These are phyloP conservation scores for Euproctis similis DNA, from an alignment of 2,888 invertebrate genomes.

Conservation along the genomic window DNA sequence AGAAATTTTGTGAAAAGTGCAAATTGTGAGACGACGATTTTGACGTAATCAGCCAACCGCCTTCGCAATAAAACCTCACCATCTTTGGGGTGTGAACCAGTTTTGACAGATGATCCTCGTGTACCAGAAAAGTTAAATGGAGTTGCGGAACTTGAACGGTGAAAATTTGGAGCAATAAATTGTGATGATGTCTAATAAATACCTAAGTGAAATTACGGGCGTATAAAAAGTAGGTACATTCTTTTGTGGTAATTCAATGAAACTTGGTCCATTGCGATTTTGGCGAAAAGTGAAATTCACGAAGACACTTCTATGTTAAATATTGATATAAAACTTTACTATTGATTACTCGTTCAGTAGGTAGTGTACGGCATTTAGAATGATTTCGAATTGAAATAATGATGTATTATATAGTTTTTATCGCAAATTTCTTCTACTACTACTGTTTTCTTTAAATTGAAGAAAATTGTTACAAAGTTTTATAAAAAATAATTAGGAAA, in stretches of 20 bases:
- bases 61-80: constrained; percentile 8
- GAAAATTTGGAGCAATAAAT: constrained; percentile 17
- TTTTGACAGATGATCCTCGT: constrained; percentile 19
- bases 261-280: not conserved
- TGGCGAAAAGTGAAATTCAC: not conserved
- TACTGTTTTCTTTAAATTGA: too few species aligned
- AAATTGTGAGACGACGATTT: constrained; percentile 8
- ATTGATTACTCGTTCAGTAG: too few species aligned
- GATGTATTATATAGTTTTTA: too few species aligned
- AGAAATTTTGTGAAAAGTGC: too few species aligned
- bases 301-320: too few species aligned
- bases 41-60: constrained; percentile 8
- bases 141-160: constrained; percentile 14
- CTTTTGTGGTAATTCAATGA: constrained; percentile 10
- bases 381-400: too few species aligned
- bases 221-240: constrained; percentile 13
- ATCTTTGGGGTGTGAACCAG: not conserved
- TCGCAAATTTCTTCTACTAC: too few species aligned
- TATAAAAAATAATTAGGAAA: too few species aligned
- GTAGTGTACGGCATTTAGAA: too few species aligned
- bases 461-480: too few species aligned
- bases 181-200: constrained; percentile 15
- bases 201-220: constrained; percentile 7
- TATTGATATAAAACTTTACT: too few species aligned
- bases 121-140: constrained; percentile 17